Evolutionary conservation across 92 coral and sea anemone species (phyloP), one percentile per base, ranked within the genome.

Genomic region (Epizoanthus stellaris): DNA sequence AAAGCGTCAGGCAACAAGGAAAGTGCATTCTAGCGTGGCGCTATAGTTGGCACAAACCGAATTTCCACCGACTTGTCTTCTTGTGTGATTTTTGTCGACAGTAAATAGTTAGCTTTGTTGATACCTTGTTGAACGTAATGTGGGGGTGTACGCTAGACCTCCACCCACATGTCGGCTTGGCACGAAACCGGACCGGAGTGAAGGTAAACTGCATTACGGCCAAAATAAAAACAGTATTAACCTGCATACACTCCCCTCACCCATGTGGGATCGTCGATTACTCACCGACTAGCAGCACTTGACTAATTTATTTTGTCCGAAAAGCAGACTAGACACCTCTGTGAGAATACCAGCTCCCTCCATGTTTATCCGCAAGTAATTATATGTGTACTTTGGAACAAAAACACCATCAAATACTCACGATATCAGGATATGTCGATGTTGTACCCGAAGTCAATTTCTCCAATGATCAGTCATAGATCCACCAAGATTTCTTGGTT

Each of bases 111-210:
- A 49, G 68, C 12, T 59, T 14, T 6, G 34, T 47, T 76, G 53
- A 39, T n/a, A 36, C 67, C 36, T 11, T 16, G 59, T 72, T 1
- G 16, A 49, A 10, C 30, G 23, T 36, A 6, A 58, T 34, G 63
- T 36, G 81, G 30, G 81, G 81, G 81, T 76, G 81, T 76, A 25
- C 56, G 42, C 0, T 7, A 39, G 16, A 15, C 43, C 68, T 62
- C 67, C 81, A 58, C 69, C 68, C 76, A 66, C 81, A 36, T 17
- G 81, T 59, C 57, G 61, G 81, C 81, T 76, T 59, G 38, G 65
- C 34, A 58, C 69, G 81, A 76, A 59, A 76, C 61, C 81, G 81
- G 81, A 76, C 81, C 68, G 39, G 54, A 54, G 30, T 34, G 19
- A 10, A 76, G 13, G 10, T 49, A 49, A 45, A 11, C 1, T 8